Percentiles rank a stretch among this genome's conserved stretches.
These are phyloP conservation scores for Rallus limicola DNA, from an alignment of 2,113 vertebrate genomes.

Conservation along the genomic window DNA sequence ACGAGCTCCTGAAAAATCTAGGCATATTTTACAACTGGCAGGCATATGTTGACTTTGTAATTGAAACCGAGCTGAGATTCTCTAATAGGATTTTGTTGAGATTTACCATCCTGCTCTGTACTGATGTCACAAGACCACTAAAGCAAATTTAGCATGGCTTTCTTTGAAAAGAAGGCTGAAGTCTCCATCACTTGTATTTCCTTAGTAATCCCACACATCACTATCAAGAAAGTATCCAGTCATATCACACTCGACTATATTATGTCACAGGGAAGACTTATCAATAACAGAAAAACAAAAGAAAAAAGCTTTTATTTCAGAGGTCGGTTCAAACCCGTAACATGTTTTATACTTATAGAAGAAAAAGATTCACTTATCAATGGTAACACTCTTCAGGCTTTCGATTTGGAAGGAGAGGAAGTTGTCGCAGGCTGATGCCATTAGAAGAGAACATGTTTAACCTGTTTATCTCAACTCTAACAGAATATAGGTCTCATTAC, in stretches of 20 bases:
- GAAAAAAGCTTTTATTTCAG: neutral
- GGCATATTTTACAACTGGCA: neutral
- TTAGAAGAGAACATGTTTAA: neutral
- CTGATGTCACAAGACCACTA: neutral
- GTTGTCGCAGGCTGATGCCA: neutral
- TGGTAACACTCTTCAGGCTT: neutral
- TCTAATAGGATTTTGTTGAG: neutral
- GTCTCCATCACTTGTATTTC: neutral
- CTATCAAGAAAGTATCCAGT: neutral
- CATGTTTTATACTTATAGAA: neutral
- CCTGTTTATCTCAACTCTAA: neutral
- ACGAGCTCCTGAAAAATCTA: neutral
- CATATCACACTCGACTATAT: neutral
- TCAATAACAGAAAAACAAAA: neutral
- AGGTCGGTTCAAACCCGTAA: neutral
- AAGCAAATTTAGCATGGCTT: neutral
- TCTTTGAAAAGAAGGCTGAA: neutral
- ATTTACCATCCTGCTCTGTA: neutral
- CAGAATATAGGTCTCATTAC: neutral
- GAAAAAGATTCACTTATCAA: neutral
- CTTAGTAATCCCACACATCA: neutral
- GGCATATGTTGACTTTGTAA: neutral
- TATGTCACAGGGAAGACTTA: neutral
- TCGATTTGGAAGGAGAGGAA: neutral
- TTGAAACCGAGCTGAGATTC: neutral